Percentiles rank a stretch among this genome's conserved stretches.
These are phyloP conservation scores for Gobio gobio DNA, from an alignment of 2,113 vertebrate species.

Conservation along the genomic window DNA sequence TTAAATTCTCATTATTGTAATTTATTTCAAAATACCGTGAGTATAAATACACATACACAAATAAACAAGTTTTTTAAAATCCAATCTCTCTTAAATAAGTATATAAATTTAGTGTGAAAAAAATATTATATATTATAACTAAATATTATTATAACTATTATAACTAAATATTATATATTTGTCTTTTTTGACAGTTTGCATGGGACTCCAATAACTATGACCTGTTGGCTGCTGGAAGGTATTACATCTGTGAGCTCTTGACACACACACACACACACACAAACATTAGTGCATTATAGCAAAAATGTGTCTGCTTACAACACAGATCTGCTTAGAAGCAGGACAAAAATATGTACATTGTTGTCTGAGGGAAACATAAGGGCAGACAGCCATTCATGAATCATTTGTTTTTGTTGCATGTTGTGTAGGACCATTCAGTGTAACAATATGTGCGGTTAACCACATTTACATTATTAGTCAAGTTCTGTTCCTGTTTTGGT, in stretches of 20 bases:
- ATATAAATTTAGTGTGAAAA: not conserved
- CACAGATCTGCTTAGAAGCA: not conserved
- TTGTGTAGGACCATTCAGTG: not conserved
- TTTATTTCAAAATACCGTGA: too few species aligned
- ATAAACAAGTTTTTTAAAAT: too few species aligned
- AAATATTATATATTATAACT: too few species aligned
- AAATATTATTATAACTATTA: too few species aligned
- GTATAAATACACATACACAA: too few species aligned
- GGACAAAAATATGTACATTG: too few species aligned
- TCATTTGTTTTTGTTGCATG: not conserved
- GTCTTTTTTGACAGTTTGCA: constrained; percentile 78
- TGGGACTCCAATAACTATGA: constrained; percentile 83
- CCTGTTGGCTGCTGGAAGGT: constrained; percentile 87
- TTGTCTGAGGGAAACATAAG: not conserved
- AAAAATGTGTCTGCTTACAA: too few species aligned
- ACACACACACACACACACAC: not conserved
- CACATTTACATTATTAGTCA: not conserved
- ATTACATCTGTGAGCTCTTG: constrained; percentile 46
- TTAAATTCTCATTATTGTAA: too few species aligned
- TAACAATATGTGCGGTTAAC: constrained; percentile 4
- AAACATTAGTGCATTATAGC: too few species aligned
- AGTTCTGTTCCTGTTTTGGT: not conserved
- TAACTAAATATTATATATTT: not conserved
- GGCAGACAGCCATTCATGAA: not conserved
- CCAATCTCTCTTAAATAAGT: not conserved